Conservation (phyloP, 2,888 invertebrate species). For the Polymixis lichenea region DNA sequence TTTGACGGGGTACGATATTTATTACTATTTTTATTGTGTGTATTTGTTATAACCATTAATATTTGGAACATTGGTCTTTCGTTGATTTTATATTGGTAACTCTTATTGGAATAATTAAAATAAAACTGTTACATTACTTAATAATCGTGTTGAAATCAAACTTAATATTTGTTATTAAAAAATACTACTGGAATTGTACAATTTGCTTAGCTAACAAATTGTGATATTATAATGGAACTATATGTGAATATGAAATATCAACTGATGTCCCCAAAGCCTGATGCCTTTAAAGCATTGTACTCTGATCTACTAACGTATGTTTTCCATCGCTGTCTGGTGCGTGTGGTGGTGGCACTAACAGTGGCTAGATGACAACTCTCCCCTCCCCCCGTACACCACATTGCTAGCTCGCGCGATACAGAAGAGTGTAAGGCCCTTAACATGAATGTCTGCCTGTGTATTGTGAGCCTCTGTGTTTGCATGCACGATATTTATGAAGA, state of each 20-base stretch:
- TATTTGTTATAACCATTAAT: slow-evolving; percentile 79
- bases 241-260: slow-evolving; percentile 57
- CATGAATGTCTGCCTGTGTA: slow-evolving; percentile 70
- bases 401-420: slow-evolving; percentile 93
- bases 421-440: slow-evolving; percentile 92
- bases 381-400: slow-evolving; percentile 92
- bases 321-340: slow-evolving; percentile 76
- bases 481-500: slow-evolving; percentile 54
- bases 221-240: slow-evolving; percentile 21
- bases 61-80: slow-evolving; percentile 28
- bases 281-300: slow-evolving; percentile 57
- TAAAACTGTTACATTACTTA: neutral
- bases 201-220: slow-evolving; percentile 42
- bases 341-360: slow-evolving; percentile 86
- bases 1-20: slow-evolving; percentile 97
- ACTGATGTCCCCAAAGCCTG: slow-evolving; percentile 37
- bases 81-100: slow-evolving; percentile 16
- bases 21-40: slow-evolving; percentile 82
- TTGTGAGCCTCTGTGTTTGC: slow-evolving; percentile 67
- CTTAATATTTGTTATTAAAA: neutral
- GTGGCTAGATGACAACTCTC: slow-evolving; percentile 95
- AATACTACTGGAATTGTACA: slow-evolving; percentile 2
- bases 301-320: slow-evolving; percentile 79
- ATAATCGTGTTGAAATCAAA: neutral
- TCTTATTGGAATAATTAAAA: neutral